Percentiles rank a stretch among this genome's conserved stretches.
Conservation (phyloP, 2,797 vertebrate genomes). For the Pseudopleuronectes americanus region DNA sequence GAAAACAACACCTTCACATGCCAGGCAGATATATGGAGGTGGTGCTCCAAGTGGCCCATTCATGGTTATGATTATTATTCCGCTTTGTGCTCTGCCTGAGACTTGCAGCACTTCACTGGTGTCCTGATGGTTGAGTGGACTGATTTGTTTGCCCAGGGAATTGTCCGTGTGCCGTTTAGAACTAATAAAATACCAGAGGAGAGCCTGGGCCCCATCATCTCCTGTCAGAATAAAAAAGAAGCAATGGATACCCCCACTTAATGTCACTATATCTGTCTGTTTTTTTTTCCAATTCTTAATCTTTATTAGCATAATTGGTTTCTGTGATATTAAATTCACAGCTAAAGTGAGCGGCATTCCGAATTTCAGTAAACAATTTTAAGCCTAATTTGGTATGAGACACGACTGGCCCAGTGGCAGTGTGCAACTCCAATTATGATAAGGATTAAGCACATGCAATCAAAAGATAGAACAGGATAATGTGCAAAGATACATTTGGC, state of each 20-base stretch:
- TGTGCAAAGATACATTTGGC: slow-evolving; percentile 86
- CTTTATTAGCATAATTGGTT: slow-evolving; percentile 77
- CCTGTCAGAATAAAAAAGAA: slow-evolving; percentile 51
- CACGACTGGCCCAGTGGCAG: slow-evolving; percentile 85
- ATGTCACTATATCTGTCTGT: slow-evolving; percentile 52
- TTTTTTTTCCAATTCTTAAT: slow-evolving; percentile 57
- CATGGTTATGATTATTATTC: slow-evolving; percentile 80
- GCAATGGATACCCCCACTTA: slow-evolving; percentile 50
- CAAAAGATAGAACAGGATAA: slow-evolving; percentile 90
- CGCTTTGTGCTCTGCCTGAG: slow-evolving; percentile 68
- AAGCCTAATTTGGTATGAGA: slow-evolving; percentile 88
- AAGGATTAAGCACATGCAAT: slow-evolving; percentile 88
- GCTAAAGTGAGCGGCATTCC: slow-evolving; percentile 79
- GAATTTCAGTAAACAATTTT: slow-evolving; percentile 85
- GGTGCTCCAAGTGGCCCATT: slow-evolving; percentile 75
- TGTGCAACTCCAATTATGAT: slow-evolving; percentile 87
- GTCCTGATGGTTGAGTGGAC: slow-evolving; percentile 56
- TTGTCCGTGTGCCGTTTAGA: slow-evolving; percentile 46
- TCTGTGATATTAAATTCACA: slow-evolving; percentile 78
- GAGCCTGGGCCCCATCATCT: slow-evolving; percentile 40
- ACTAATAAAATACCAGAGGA: slow-evolving; percentile 51
- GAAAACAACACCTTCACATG: slow-evolving; percentile 75
- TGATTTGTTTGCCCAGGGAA: slow-evolving; percentile 63
- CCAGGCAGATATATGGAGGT: slow-evolving; percentile 64
- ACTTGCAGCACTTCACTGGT: slow-evolving; percentile 69